Base-by-base conservation (phyloP, 2,888 invertebrate genomes). In the Lepetodrilus schrolli region DNA sequence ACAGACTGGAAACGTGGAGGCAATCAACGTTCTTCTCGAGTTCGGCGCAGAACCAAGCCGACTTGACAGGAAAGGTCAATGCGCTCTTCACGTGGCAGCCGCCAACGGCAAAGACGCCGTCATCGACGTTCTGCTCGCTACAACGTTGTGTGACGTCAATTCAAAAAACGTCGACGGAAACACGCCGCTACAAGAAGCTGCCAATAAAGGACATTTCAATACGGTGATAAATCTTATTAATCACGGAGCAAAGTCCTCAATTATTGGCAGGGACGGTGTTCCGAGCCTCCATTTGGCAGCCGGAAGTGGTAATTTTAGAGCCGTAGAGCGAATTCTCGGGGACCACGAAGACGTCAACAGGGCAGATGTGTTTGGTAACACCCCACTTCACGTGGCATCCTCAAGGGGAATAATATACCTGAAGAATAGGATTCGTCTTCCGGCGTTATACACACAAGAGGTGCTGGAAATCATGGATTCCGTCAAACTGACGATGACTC, bases 331-430 rank as follows among this genome's bases (percentile, higher is more conserved):
- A 4, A 43, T 80, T 7, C 34, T 78, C 10, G 50, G 70, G n/a
- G n/a, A 21, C 47, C 68, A 66, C 1, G 34, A 48, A 20, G 66
- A 75, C 30, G 66, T 51, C 2, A 51, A 76, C 34, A 8, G 51
- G 8, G 4, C 58, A 8, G 80, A 80, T 38, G 47, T 8, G 5
- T 68, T 36, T 7, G 74, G 75, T 20, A 74, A 73, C 30, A 75
- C 79, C 1, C 73, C 79, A 7, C 37, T 80, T 10, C 80, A 79
- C 38, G 21, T 80, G 2, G 79, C 79, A 36, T 74, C 75, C 4
- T 73, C 73, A 20, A 72, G 74, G 66, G 74, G 75, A 43, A 72
- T 72, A 5, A 13, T 74, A 10, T 79, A 78, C 66, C 49, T 75
- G 1, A 36, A 70, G 13, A 38, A 38, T n/a, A 65, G 72, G n/a